Base-by-base conservation (phyloP, 2,797 vertebrate genomes). In the Pangasius sanitwongsei region DNA sequence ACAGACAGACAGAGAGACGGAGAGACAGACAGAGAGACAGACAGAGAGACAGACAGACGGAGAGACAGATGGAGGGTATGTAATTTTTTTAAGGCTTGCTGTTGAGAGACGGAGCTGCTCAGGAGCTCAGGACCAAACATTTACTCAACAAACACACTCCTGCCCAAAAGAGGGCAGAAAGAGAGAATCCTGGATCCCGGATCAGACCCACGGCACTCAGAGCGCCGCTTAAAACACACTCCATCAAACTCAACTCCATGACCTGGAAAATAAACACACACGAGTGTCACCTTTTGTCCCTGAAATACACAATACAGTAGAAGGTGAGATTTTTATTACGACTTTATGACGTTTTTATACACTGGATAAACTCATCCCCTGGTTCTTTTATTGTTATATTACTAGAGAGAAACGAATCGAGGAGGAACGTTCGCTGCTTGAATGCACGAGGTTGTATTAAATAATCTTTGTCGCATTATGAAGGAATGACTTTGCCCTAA, bases 121-220 rank as follows among this genome's bases (percentile, higher is more conserved):
- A 69, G 37, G 41, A 83, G 88, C 89, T 85, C 91, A 91, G 88
- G 88, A 88, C 87, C 77, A 92, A 92, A 92, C 92, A 91, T 92
- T 91, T 91, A 90, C 92, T 89, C 85, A 89, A 87, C 86, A 92
- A 92, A 92, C 88, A 86, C 37, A 50, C 44, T 41, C 65, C 75
- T 72, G 50, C 88, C 83, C 87, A 87, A 83, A 81, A 90, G 59
- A 87, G 53, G 87, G 61, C 81, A 82, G 44, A 80, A 61, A 50
- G 77, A 67, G 78, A 70, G 65, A 74, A 61, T 55, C 31, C 34
- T 31, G 50, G 50, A 86, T 74, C 50, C 11, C 11, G 23, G 84
- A 72, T 86, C 70, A 75, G 72, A 77, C 34, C 13, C 37, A 13
- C 16, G 44, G 28, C 37, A 8, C 5, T 59, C 70, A 31, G 72